Base-by-base conservation (phyloP, 2,113 vertebrate species). In the Sebastes schlegelii region DNA sequence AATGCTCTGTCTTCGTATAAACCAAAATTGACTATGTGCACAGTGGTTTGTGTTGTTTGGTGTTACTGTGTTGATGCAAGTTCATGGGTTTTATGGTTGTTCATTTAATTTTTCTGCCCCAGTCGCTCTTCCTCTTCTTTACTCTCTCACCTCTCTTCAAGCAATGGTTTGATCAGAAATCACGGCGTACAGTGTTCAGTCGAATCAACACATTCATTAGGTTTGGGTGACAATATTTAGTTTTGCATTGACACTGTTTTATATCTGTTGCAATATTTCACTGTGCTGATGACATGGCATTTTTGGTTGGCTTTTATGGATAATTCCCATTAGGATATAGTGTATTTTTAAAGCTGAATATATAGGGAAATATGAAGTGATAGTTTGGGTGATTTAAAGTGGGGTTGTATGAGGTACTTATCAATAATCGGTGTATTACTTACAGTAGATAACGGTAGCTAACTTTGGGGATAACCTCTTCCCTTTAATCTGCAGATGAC, bases 101-200 rank as follows among this genome's bases (percentile, higher is more conserved):
- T 19, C 3, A 71, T 55, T 40, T 4, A 54, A 66, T 46, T 14
- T 46, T 14, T 23, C 23, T 51, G 8, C 65, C 46, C 26, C 23
- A 51, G 12, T 57, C n/a, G 11, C 68, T 71, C 67, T 69, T 55
- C 40, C 69, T 16, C 52, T 72, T 58, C 52, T 45, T 72, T 23
- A 23, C 16, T n/a, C 26, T 43, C 40, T 21, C 51, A n/a, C 10
- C 40, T 54, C 49, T 54, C 68, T 13, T 42, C 40, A 72, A 34
- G 69, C 19, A 14, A 71, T 2, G 6, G 1, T 43, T 54, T 8
- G 6, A 71, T 43, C 4, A 6, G 5, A 43, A 70, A 55, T 21
- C 49, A 16, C 7, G 4, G 34, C 13, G n/a, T 13, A 2, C 4
- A n/a, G 46, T 26, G 58, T 71, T 42, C 34, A 8, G 17, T 13